Base-by-base conservation (phyloP, 37 sponge, comb jelly and placozoan species). In the Trichoplax adhaerens region DNA sequence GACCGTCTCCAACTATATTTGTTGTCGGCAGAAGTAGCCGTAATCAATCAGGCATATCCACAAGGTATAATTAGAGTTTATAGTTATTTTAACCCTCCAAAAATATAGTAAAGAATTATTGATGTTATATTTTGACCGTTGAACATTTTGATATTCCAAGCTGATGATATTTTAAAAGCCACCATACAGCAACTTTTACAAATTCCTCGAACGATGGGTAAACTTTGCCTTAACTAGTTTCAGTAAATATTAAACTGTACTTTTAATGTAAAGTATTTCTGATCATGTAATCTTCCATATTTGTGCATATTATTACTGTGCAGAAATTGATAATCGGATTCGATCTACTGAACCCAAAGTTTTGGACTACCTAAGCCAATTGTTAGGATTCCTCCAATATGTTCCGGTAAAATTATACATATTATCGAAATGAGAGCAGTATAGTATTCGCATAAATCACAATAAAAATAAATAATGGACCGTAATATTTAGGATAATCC, bases 101-200 rank as follows among this genome's bases (percentile, higher is more conserved):
- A 29, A 29, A 29, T 29, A 29, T 29, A 29, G 29, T 29, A 29
- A 29, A 29, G 29, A 29, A 29, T 29, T 29, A 29, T 29, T 29
- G 29, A 29, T 29, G 29, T 29, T 29, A 29, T 29, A 29, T 29
- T 29, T 29, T 29, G 29, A 29, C 29, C 29, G 29, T 29, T 67
- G 10, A 60, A 50, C 12, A 50, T 52, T 12, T 66, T 8, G 8
- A 50, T 48, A 3, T 48, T 10, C 52, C 2, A 70, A 93, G 95
- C 93, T 65, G 99, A 96, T 76, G 79, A 89, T 8, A 86, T 96
- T 69, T 79, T 88, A 73, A 88, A 88, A 56, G 82, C 86, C 10
- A 93, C 90, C 46, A 81, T 91, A 48, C 84, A 68, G 53, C n/a
- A 75, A 5, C 51, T 96, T 2, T 68, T 82, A 29, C 93, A 96